Evolutionary conservation across 2,113 vertebrate species (phyloP).

Genomic region (Thermophis baileyi): DNA sequence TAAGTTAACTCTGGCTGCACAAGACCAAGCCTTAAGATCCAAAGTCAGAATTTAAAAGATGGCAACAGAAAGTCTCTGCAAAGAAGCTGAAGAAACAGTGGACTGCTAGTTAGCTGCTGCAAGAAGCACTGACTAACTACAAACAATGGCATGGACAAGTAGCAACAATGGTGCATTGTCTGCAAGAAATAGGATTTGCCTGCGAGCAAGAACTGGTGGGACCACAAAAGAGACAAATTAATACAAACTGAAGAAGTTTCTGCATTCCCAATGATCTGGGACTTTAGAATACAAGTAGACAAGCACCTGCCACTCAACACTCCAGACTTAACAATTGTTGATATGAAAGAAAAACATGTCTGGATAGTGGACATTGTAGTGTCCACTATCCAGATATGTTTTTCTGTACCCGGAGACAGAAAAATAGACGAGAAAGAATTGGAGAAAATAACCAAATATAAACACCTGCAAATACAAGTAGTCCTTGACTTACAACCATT

Average conservation of each 20-base stretch:
- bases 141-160: background rate
- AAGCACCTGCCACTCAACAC: background rate
- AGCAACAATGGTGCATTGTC: background rate
- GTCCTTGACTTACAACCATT: background rate
- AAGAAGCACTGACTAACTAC: background rate
- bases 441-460: background rate
- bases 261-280: background rate
- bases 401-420: background rate
- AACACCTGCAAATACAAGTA: background rate
- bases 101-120: background rate
- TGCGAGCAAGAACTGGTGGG: background rate
- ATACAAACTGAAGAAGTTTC: background rate
- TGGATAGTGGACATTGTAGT: too few species aligned
- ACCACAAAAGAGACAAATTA: background rate
- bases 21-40: background rate
- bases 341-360: background rate
- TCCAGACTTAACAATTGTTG: background rate
- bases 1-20: background rate
- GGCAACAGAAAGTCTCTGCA: background rate
- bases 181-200: too few species aligned
- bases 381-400: too few species aligned
- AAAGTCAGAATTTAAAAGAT: background rate
- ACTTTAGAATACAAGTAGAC: background rate
- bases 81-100: background rate
- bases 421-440: background rate